Evolutionary conservation across 2,888 invertebrate genomes (phyloP), one percentile per base, ranked within the genome.

Genomic region (Ormyrus rosae): DNA sequence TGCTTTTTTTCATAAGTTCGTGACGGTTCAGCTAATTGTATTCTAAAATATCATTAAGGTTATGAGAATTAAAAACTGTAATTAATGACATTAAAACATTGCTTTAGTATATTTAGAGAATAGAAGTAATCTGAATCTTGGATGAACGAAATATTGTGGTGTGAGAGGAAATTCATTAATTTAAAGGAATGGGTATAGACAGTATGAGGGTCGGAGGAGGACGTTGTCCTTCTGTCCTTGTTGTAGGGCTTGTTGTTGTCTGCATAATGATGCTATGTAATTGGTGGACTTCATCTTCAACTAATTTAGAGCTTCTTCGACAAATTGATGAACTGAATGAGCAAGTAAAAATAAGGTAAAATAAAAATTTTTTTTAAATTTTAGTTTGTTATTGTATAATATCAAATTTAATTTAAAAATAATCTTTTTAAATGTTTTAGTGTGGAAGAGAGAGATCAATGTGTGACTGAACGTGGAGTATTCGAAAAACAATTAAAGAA

Each of bases 141-240:
- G 19, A 19, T 19, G 19, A 19, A 19, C 19, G 19, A 19, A 19
- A 19, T 19, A 19, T 13, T 53, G 64, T 9, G 19, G 8, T 46
- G 6, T 45, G 13, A 72, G 19, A 64, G 19, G 61, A 48, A 11
- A 8, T 68, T 77, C 48, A 9, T 8, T 6, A 46, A 69, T 70
- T 70, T 34, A 56, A 6, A 75, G 80, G 63, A 63, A 83, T 83
- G 82, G 72, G 73, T 77, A 72, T 83, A 83, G 91, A 91, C 83
- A 87, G 89, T 65, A 90, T 91, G 90, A 89, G 91, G 84, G 89
- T 90, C 78, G 89, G 89, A 65, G 89, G 90, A 78, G 90, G 90
- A 82, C 86, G 91, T 84, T 91, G 90, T 84, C 90, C 90, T 83
- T 88, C 91, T 67, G 84, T 90, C 78, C 84, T 91, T 58, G 90